Conservation (phyloP, 1,140 invertebrate species). For the Batillaria attramentaria region DNA sequence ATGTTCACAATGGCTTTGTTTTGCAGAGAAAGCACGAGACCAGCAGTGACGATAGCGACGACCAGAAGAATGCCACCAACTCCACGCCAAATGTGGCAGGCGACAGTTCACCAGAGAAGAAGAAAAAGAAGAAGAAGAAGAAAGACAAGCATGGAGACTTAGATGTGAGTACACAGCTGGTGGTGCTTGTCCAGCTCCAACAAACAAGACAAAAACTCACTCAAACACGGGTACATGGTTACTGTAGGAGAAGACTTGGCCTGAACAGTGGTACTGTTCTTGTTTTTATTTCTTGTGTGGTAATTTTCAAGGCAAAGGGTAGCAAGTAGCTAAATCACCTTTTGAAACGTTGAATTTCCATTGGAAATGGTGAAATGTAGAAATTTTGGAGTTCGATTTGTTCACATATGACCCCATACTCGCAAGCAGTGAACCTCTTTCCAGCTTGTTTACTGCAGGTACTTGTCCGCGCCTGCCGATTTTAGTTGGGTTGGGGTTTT, state of each 20-base stretch:
- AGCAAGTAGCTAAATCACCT: too few species aligned
- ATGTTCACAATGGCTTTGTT: neutral
- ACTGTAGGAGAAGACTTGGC: neutral
- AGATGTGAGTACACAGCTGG: neutral
- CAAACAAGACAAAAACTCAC: too few species aligned
- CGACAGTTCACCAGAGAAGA: conserved; percentile 1
- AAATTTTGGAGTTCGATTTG: neutral
- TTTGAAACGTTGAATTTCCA: neutral
- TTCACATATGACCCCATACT: too few species aligned
- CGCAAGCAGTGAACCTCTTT: neutral
- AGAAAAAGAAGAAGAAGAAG: conserved; percentile 28
- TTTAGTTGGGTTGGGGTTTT: neutral
- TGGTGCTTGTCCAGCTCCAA: too few species aligned
- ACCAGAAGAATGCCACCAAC: neutral
- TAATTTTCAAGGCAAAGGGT: neutral
- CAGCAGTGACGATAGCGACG: neutral
- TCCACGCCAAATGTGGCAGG: neutral
- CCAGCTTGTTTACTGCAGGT: neutral
- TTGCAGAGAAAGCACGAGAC: conserved; percentile 18
- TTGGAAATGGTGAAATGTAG: neutral
- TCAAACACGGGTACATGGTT: too few species aligned
- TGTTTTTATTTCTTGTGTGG: neutral
- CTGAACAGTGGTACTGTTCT: neutral
- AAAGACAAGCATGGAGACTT: neutral
- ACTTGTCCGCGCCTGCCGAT: neutral